Base-by-base conservation (phyloP, 2,113 vertebrate genomes). In the Agapornis roseicollis region DNA sequence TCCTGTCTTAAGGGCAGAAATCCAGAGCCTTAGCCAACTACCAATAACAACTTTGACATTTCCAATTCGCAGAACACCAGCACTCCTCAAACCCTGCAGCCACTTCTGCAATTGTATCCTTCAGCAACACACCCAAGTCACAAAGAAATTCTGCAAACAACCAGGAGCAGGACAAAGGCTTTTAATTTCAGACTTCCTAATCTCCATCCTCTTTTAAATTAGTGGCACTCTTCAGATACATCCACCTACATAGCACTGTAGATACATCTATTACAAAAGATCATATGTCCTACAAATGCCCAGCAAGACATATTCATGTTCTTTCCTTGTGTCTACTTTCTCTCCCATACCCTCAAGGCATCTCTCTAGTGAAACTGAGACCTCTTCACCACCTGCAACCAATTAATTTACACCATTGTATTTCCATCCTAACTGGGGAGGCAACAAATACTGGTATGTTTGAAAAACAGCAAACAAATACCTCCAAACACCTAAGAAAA, bases 171-270 rank as follows among this genome's bases (percentile, higher is more conserved):
- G 65, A 50, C 2, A 63, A 60, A 39, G 9, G 35, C 4, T 85
- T 90, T 82, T 44, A 53, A 63, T 18, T 46, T n/a, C 28, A 1
- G 5, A 19, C 46, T 78, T 64, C 3, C 0, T 83, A 15, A 89
- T 61, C 44, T 83, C 46, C 8, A 52, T 25, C 29, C 8, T 81
- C 78, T 50, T 86, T 28, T 39, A 87, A 29, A 7, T 39, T 33
- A 89, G 46, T 4, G 7, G 10, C 19, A 53, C 11, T 37, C 42
- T 64, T 80, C 77, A 66, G 41, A 52, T 47, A 41, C 13, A 64
- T 27, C 24, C n/a, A 69, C 11, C 9, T 52, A 37, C 0, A 0
- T 0, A 61, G 9, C 24, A 28, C 24, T 28, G 27, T 5, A 7
- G 58, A 72, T 85, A 61, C 65, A 55, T 14, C 49, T 65, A 5